Evolutionary conservation across 2,888 invertebrate species (phyloP).

Genomic region (Doris montereyensis): DNA sequence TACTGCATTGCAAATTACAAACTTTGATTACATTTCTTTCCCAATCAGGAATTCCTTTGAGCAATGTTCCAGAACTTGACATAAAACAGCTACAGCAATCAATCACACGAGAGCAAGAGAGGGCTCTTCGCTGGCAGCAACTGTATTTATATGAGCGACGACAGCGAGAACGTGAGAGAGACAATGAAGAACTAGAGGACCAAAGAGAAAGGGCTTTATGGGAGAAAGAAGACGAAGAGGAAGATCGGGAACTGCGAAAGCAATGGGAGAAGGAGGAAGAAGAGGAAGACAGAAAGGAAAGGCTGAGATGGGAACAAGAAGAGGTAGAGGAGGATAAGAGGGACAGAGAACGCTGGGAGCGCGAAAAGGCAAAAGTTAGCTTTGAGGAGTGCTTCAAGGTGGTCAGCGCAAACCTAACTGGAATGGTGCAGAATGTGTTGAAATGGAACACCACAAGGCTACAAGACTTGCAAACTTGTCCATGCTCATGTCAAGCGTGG

Average conservation of each 20-base stretch:
- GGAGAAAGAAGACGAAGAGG: conserved; percentile 24
- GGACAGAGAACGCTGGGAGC: neutral
- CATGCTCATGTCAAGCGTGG: conserved; percentile 40
- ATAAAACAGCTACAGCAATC: no score
- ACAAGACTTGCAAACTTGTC: conserved; percentile 42
- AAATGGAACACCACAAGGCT: conserved; percentile 35
- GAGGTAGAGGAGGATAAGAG: neutral
- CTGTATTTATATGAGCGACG: conserved; percentile 42
- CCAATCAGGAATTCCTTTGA: no score
- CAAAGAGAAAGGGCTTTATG: conserved; percentile 32
- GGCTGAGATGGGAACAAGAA: neutral
- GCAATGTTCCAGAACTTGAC: no score
- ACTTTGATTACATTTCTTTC: no score
- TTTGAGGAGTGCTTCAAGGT: conserved; percentile 32
- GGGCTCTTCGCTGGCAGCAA: conserved; percentile 44
- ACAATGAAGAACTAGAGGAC: conserved; percentile 38
- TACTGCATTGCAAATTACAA: no score
- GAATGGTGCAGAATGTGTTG: conserved; percentile 27
- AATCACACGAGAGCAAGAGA: conserved; percentile 42
- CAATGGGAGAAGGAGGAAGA: conserved; percentile 14
- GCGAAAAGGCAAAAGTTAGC: conserved; percentile 15
- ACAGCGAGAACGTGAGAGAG: conserved; percentile 36
- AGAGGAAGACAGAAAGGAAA: conserved; percentile 28
- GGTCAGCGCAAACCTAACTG: conserved; percentile 33
- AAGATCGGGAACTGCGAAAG: neutral